Base-by-base conservation (phyloP, 1,140 invertebrate species). In the Cotesia glomerata region DNA sequence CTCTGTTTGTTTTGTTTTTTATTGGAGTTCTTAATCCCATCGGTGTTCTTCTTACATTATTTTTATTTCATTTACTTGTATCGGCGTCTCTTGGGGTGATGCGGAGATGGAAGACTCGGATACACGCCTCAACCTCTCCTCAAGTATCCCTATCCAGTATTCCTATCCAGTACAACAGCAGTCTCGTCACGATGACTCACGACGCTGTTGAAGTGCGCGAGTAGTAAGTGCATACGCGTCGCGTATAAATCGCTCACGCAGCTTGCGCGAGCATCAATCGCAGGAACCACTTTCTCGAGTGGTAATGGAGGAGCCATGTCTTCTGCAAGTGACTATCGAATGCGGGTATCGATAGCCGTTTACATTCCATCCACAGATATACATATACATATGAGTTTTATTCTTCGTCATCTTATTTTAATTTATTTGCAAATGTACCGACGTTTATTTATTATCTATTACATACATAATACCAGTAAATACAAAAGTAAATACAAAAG, bases 171-270 rank as follows among this genome's bases (percentile, higher is more conserved):
- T 26, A 26, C 26, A 72, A 26, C 26, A 72, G 67, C 54, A 78
- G 69, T 66, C 45, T 67, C 67, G 72, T 74, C 75, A 78, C 77
- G 75, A 78, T 76, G 77, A 78, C 56, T 78, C 75, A 77, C 54
- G 39, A 49, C 62, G 14, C 18, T 58, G 61, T 68, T 52, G 13
- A 14, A 71, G 67, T 74, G 69, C 69, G 73, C 69, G 73, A 71
- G 69, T 45, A 45, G 39, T 58, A 16, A 16, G 18, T 71, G 69
- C 69, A 71, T 71, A 74, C 69, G 73, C 73, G 73, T 74, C 73
- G 69, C 63, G 73, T 72, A 74, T 74, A 74, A 74, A 74, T 74
- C 73, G 69, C 64, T 74, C 73, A 71, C 69, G 73, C 73, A 65
- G 56, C 51, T 69, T 68, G 63, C 73, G 45, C 65, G 36, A 11